Evolutionary conservation across 2,888 invertebrate genomes (phyloP).

Genomic region (Nephrotoma guestfalica): DNA sequence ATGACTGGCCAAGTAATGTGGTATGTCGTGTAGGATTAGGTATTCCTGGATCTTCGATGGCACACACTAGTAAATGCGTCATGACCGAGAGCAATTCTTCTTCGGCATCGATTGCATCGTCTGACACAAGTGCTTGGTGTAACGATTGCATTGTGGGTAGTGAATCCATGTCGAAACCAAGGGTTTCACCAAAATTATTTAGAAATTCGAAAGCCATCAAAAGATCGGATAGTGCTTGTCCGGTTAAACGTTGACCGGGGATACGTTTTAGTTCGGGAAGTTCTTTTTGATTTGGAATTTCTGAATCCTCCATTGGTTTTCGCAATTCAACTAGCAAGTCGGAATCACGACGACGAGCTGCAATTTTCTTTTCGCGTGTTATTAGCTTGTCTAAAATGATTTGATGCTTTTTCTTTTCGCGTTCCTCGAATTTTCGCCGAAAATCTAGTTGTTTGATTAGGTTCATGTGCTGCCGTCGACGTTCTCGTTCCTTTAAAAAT

Average conservation of each 20-base stretch:
- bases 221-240: slow-evolving; percentile 80
- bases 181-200: slow-evolving; percentile 87
- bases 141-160: slow-evolving; percentile 75
- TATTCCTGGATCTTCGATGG: slow-evolving; percentile 87
- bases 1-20: slow-evolving; percentile 78
- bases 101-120: slow-evolving; percentile 63
- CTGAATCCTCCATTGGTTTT: slow-evolving; percentile 85
- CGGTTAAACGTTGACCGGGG: slow-evolving; percentile 63
- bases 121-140: slow-evolving; percentile 64
- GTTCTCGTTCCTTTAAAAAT: slow-evolving; percentile 58
- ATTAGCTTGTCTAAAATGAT: slow-evolving; percentile 65
- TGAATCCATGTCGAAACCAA: slow-evolving; percentile 83
- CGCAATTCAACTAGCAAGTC: slow-evolving; percentile 55
- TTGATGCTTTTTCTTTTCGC: slow-evolving; percentile 48
- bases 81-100: slow-evolving; percentile 79
- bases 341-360: slow-evolving; percentile 51
- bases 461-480: slow-evolving; percentile 79
- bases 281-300: slow-evolving; percentile 57
- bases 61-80: slow-evolving; percentile 79
- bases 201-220: slow-evolving; percentile 95
- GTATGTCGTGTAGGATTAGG: slow-evolving; percentile 81
- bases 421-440: slow-evolving; percentile 73
- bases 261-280: slow-evolving; percentile 62
- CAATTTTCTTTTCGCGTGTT: slow-evolving; percentile 72
- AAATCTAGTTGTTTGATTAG: slow-evolving; percentile 77